Evolutionary conservation across 1,140 invertebrate species (phyloP).

Genomic region (Polyergus mexicanus): DNA sequence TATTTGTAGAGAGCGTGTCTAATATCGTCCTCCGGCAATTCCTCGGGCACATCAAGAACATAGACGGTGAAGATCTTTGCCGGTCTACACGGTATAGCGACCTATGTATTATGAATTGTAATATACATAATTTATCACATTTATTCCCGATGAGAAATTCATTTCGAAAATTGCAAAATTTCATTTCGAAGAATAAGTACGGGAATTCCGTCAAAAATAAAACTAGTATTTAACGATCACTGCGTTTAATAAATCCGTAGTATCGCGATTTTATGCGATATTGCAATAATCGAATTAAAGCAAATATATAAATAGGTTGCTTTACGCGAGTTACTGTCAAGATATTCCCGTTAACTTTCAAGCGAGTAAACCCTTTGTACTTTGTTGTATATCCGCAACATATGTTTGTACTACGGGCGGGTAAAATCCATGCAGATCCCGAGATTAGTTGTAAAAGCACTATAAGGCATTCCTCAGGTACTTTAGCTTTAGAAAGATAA

Average conservation of each 20-base stretch:
- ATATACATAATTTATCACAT: not conserved
- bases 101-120: constrained; percentile 85
- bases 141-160: not conserved
- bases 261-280: no score
- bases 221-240: not conserved
- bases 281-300: not conserved
- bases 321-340: constrained; percentile 14
- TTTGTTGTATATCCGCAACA: constrained; percentile 28
- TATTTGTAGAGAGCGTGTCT: constrained; percentile 93
- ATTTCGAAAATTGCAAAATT: not conserved
- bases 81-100: constrained; percentile 93
- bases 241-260: not conserved
- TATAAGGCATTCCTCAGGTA: constrained; percentile 47
- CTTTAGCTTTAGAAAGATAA: constrained; percentile 40
- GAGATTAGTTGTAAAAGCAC: constrained; percentile 58
- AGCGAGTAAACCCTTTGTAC: constrained; percentile 17
- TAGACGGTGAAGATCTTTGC: constrained; percentile 93
- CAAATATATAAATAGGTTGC: not conserved
- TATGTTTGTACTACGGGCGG: constrained; percentile 7
- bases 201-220: not conserved
- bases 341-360: constrained; percentile 19
- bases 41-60: constrained; percentile 93
- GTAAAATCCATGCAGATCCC: constrained; percentile 44
- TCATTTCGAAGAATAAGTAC: not conserved
- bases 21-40: constrained; percentile 93